Conservation (phyloP, 1,140 invertebrate genomes). For the Mya arenaria region DNA sequence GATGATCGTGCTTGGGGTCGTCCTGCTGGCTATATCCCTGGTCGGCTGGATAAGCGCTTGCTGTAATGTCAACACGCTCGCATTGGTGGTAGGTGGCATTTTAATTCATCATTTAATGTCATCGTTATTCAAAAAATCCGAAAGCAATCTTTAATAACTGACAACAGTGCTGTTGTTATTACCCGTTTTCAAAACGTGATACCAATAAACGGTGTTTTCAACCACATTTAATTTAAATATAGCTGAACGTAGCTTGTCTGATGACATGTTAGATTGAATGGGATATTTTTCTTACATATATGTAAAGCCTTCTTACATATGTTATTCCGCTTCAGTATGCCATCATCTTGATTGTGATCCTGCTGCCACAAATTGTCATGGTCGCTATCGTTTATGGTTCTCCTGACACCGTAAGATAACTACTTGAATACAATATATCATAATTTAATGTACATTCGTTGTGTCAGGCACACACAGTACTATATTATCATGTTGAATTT, state of each 20-base stretch:
- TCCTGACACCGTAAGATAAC: neutral
- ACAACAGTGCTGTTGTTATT: neutral
- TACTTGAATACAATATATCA: too few species aligned
- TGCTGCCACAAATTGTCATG: neutral
- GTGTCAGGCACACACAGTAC: too few species aligned
- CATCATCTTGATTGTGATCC: neutral
- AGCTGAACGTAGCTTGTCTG: neutral
- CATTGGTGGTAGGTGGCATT: conserved; percentile 11
- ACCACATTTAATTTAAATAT: neutral
- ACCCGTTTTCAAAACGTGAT: neutral
- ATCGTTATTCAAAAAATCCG: neutral
- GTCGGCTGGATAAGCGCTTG: conserved; percentile 10
- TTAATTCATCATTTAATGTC: neutral
- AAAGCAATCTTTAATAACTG: neutral
- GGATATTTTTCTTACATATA: neutral
- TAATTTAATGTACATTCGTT: too few species aligned
- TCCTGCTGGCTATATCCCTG: neutral
- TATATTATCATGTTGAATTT: too few species aligned
- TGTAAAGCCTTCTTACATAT: neutral
- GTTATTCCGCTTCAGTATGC: conserved; percentile 20
- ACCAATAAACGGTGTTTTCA: neutral
- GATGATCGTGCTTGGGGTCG: neutral
- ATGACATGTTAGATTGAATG: neutral
- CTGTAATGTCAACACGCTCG: neutral
- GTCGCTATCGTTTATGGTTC: neutral